Evolutionary conservation across 2,113 vertebrate species (phyloP).

Genomic region (Sinocyclocheilus rhinocerous): DNA sequence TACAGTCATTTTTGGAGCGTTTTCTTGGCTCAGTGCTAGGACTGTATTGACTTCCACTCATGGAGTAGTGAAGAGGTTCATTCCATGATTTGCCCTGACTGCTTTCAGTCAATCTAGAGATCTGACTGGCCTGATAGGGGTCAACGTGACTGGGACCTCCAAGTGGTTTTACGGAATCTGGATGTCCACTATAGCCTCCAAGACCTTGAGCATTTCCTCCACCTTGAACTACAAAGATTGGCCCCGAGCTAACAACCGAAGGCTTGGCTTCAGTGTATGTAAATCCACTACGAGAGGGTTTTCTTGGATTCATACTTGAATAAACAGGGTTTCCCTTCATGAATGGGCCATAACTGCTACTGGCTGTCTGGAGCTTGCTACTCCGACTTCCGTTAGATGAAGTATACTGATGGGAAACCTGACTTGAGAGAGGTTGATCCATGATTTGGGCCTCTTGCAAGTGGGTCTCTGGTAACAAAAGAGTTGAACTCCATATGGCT

Average conservation of each 20-base stretch:
- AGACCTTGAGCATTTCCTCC: neutral
- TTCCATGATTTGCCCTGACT: neutral
- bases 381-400: neutral
- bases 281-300: neutral
- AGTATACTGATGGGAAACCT: neutral
- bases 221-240: neutral
- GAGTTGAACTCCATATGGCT: neutral
- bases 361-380: neutral
- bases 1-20: neutral
- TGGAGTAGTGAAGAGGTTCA: neutral
- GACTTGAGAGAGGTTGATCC: neutral
- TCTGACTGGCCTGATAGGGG: neutral
- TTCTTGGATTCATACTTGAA: neutral
- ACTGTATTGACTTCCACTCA: neutral
- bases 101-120: neutral
- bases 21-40: neutral
- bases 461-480: neutral
- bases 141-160: neutral
- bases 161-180: neutral
- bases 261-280: neutral
- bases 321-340: neutral
- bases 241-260: neutral
- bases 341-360: neutral
- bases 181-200: neutral
- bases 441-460: neutral